These are phyloP conservation scores for Cladorhizidae sp. DNA, from an alignment of 37 sponge, comb jelly and placozoan species.

Conservation along the genomic window DNA sequence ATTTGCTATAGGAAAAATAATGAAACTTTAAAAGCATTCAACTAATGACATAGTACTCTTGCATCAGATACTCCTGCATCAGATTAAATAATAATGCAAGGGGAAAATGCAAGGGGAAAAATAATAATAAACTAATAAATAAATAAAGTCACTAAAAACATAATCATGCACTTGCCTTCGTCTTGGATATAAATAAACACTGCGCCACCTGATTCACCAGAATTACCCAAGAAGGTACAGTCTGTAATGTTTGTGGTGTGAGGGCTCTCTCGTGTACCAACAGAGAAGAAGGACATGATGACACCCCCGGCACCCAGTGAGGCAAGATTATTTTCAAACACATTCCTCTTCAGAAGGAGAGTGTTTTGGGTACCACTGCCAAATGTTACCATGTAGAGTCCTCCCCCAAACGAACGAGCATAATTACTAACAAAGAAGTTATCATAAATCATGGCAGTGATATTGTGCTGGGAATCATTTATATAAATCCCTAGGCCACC, in stretches of 20 bases:
- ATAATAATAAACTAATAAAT: background rate
- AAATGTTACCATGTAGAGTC: slow-evolving; percentile 30
- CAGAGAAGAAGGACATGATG: slow-evolving; percentile 23
- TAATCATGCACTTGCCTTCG: slow-evolving; percentile 16
- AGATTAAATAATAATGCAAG: background rate
- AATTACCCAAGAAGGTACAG: slow-evolving; percentile 26
- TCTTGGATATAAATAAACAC: slow-evolving; percentile 11
- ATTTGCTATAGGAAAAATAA: slow-evolving; percentile 10
- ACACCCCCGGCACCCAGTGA: slow-evolving; percentile 54
- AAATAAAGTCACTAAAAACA: background rate
- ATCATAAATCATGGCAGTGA: slow-evolving; percentile 19
- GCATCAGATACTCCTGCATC: background rate
- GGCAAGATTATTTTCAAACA: slow-evolving; percentile 31
- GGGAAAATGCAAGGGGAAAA: background rate
- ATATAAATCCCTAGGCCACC: slow-evolving; percentile 60
- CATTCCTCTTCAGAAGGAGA: background rate
- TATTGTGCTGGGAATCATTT: slow-evolving; percentile 34
- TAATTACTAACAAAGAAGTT: slow-evolving; percentile 38
- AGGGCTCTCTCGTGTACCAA: slow-evolving; percentile 19
- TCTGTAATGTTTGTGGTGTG: slow-evolving; percentile 16
- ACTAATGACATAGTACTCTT: background rate
- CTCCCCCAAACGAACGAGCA: slow-evolving; percentile 67
- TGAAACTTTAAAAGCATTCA: background rate
- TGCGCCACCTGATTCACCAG: slow-evolving; percentile 41
- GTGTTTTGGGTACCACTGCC: slow-evolving; percentile 17